Conservation (phyloP, 2,888 invertebrate species). For the Mythimna loreyi region DNA sequence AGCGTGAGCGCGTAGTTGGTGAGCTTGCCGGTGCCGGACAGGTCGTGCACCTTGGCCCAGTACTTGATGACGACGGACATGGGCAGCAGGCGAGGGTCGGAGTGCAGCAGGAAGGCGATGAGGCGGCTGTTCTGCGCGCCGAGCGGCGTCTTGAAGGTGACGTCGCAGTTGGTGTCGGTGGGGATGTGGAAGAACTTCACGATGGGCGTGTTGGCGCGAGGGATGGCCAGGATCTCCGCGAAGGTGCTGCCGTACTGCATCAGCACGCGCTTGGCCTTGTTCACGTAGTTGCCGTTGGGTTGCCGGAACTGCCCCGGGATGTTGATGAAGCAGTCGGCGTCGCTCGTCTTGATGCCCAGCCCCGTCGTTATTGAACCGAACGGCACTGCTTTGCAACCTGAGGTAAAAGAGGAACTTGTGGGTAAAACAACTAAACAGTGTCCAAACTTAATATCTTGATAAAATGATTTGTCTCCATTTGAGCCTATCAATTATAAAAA, state of each 20-base stretch:
- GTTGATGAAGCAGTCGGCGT: slow-evolving; percentile 93
- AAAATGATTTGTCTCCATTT: not conserved
- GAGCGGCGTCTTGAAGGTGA: slow-evolving; percentile 93
- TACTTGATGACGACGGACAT: slow-evolving; percentile 93
- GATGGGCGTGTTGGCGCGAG: slow-evolving; percentile 94
- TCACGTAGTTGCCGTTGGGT: slow-evolving; percentile 69
- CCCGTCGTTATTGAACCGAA: slow-evolving; percentile 95
- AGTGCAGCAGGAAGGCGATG: slow-evolving; percentile 90
- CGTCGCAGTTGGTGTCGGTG: slow-evolving; percentile 92
- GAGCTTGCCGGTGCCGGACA: slow-evolving; percentile 91
- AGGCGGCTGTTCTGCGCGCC: slow-evolving; percentile 93
- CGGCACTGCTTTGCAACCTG: slow-evolving; percentile 85
- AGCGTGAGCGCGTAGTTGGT: slow-evolving; percentile 93
- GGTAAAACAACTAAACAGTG: not conserved
- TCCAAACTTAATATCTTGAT: not conserved
- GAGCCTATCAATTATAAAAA: too few species aligned
- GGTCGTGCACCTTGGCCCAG: slow-evolving; percentile 92
- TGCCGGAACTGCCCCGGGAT: slow-evolving; percentile 75
- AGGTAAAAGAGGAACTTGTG: not conserved
- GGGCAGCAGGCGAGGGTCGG: slow-evolving; percentile 91
- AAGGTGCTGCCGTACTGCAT: slow-evolving; percentile 83
- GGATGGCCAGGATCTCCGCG: slow-evolving; percentile 91
- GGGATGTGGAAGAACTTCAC: slow-evolving; percentile 93
- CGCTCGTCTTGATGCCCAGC: slow-evolving; percentile 93
- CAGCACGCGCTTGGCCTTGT: slow-evolving; percentile 80